Evolutionary conservation across 2,888 invertebrate genomes (phyloP), one percentile per base, ranked within the genome.

Genomic region (Aphodius granarius): DNA sequence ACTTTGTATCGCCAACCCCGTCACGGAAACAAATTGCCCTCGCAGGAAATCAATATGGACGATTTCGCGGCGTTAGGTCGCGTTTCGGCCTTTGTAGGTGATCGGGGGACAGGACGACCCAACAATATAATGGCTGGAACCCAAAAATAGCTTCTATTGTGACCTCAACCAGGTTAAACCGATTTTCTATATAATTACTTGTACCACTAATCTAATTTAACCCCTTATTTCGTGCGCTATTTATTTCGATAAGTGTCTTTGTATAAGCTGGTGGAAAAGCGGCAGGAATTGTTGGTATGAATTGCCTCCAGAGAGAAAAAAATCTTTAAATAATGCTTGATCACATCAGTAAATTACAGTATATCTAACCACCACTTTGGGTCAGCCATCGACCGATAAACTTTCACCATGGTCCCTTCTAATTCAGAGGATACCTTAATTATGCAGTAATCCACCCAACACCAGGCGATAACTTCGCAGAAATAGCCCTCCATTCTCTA

Each of bases 1-100:
- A 43, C 43, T 43, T 43, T 43, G 43, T 43, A 43, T 68, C 22
- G 68, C 21, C 68, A 68, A 22, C n/a, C 22, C 21, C 15, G 19
- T 19, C 20, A 68, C 22, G 21, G 68, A 68, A 68, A 68, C 68
- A 68, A 68, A 68, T 68, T 68, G 22, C 68, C 21, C 68, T 68
- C 68, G 21, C 20, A 22, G 68, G 68, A 68, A 68, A 68, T 68
- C 68, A 68, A 68, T 68, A 68, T 68, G 68, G 43, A 13, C 43
- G 43, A 43, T 43, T 43, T 43, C 43, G 6, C 43, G 43, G 43
- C 43, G 13, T 43, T 13, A 0, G 43, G 43, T 43, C 2, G 43
- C 43, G 43, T 13, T 43, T 43, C 13, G n/a, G 6, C 43, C 13
- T 43, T 43, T 43, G 43, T 43, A 13, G 43, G 43, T 2, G 13